Conservation (phyloP, 2,797 vertebrate genomes). For the Cynopterus sphinx region DNA sequence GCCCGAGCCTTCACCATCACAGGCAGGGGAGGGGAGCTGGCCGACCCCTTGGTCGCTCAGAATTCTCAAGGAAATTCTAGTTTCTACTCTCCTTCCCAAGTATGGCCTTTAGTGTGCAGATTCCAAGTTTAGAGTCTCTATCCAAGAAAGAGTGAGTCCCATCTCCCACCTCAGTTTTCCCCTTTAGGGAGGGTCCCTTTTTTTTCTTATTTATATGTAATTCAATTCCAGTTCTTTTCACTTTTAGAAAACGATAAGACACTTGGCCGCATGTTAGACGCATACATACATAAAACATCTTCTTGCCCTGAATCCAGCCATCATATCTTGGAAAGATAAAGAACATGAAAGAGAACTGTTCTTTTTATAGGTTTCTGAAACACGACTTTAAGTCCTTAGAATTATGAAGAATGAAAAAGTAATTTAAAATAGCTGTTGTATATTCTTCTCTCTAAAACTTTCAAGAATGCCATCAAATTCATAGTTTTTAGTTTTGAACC, state of each 20-base stretch:
- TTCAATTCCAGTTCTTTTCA: background rate
- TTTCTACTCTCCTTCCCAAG: background rate
- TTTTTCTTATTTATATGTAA: background rate
- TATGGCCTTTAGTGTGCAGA: background rate
- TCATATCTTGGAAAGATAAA: background rate
- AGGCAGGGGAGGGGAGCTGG: no score
- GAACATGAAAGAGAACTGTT: background rate
- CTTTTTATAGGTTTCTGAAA: background rate
- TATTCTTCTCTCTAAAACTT: background rate
- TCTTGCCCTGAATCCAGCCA: background rate
- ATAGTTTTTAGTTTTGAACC: background rate
- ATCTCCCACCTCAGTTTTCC: background rate
- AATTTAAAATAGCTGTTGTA: background rate
- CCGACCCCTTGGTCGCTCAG: background rate
- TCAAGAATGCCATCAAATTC: background rate
- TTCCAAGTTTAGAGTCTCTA: background rate
- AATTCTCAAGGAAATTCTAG: background rate
- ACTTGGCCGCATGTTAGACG: background rate
- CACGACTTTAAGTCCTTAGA: background rate
- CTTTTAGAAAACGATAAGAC: background rate
- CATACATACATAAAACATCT: background rate
- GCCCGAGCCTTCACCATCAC: background rate
- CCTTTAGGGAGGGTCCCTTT: background rate
- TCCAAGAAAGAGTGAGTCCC: background rate
- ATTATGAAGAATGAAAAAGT: background rate